phyloP scores from a whole-genome alignment of 2,888 invertebrate species.

The Rotaria socialis region DNA sequence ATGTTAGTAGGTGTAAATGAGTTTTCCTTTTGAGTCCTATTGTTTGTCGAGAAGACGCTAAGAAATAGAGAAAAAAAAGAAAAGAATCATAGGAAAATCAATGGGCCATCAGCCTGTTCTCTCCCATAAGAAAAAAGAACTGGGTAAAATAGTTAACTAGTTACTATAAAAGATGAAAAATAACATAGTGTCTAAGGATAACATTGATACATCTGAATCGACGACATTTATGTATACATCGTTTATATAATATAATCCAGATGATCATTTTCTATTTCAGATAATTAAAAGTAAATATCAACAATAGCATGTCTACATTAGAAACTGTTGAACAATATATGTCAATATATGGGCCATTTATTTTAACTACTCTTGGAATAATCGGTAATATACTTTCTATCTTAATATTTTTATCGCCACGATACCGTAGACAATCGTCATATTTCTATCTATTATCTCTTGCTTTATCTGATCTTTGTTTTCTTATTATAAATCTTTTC shows the following conservation, averaged over 20 bases:
- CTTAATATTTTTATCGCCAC: not conserved
- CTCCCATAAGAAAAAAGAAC: not conserved
- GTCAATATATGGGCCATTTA: constrained; percentile 12
- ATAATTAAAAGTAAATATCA: not conserved
- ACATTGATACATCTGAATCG: not conserved
- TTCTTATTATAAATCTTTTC: not conserved
- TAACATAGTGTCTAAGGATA: not conserved
- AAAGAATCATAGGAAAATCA: not conserved
- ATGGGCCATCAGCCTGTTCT: not conserved
- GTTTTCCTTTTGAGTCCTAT: not conserved
- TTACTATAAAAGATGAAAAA: not conserved
- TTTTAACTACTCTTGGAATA: constrained; percentile 6
- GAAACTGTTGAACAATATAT: not conserved
- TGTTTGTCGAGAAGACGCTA: not conserved
- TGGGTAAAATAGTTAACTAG: not conserved
- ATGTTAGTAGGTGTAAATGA: not conserved
- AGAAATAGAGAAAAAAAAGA: not conserved
- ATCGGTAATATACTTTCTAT: constrained; percentile 9
- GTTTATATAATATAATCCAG: not conserved
- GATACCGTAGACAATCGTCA: not conserved
- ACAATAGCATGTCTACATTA: not conserved
- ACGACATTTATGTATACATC: not conserved
- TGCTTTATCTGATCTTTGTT: constrained; percentile 24
- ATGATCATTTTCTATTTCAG: not conserved
- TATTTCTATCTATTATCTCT: not conserved